These are phyloP conservation scores for Abscondita cerata DNA, from an alignment of 2,888 invertebrate genomes.

Conservation along the genomic window DNA sequence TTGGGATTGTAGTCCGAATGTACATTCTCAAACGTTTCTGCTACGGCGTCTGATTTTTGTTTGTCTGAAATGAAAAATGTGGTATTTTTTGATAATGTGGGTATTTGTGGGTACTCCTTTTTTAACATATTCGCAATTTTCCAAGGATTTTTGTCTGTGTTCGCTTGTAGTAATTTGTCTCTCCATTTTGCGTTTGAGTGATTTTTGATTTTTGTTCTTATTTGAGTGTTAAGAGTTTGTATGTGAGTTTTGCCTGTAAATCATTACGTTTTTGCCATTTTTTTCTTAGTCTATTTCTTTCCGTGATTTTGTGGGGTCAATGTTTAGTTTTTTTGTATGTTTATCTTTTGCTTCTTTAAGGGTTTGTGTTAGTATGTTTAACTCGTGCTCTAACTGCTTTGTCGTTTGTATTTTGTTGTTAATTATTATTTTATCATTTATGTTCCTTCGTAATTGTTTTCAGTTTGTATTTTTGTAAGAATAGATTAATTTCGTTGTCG, in stretches of 20 bases:
- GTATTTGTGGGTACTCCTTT: not conserved
- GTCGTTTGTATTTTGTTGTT: not conserved
- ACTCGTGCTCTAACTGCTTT: not conserved
- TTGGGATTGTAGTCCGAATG: not conserved
- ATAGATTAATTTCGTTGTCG: not conserved
- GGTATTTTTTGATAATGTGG: not conserved
- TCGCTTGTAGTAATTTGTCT: not conserved
- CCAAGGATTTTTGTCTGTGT: not conserved
- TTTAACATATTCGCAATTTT: not conserved
- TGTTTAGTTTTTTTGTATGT: not conserved
- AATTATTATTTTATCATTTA: not conserved
- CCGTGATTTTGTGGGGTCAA: not conserved
- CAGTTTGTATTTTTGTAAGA: conserved; percentile 11
- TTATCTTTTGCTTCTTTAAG: not conserved
- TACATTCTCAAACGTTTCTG: not conserved
- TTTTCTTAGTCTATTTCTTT: not conserved
- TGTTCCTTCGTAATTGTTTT: not conserved
- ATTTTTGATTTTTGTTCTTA: not conserved
- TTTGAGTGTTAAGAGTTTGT: not conserved
- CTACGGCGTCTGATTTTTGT: not conserved
- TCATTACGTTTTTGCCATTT: not conserved
- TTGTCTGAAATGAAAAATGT: not conserved
- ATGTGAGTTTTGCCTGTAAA: not conserved
- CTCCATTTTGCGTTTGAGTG: no score
- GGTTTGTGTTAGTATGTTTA: not conserved